These are phyloP conservation scores for Priocnemis perturbator DNA, from an alignment of 2,888 invertebrate genomes.

Conservation along the genomic window DNA sequence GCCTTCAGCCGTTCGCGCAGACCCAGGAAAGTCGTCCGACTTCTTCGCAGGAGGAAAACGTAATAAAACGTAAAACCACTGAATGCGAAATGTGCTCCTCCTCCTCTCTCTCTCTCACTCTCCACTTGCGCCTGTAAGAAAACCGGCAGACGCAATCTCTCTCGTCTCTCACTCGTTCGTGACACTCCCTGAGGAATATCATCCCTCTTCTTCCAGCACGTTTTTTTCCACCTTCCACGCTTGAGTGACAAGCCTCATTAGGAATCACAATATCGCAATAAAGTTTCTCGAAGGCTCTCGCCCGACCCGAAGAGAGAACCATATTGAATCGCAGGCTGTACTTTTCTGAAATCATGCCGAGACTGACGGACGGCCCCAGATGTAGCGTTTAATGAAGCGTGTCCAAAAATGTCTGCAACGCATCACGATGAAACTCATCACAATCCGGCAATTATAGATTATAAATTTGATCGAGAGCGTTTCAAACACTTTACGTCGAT, in stretches of 20 bases:
- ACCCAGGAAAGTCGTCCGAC: constrained; percentile 36
- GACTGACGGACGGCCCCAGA: too few species aligned
- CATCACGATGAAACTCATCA: neutral
- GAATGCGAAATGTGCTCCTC: constrained; percentile 53
- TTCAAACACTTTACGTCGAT: too few species aligned
- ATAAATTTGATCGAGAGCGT: too few species aligned
- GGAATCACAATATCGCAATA: constrained; percentile 52
- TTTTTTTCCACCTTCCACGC: neutral
- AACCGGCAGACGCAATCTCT: neutral
- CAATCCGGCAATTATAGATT: constrained; percentile 29
- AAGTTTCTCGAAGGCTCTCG: constrained; percentile 33
- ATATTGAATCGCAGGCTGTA: neutral
- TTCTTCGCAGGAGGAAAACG: constrained; percentile 29
- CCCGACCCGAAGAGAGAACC: neutral
- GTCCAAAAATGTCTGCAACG: too few species aligned
- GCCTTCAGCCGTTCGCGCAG: constrained; percentile 1
- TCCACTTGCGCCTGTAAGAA: constrained; percentile 7
- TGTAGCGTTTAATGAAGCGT: too few species aligned
- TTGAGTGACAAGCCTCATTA: constrained; percentile 50
- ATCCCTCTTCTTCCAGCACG: neutral
- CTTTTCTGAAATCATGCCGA: neutral
- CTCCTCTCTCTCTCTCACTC: constrained; percentile 27
- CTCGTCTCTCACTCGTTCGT: neutral
- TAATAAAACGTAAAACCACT: constrained; percentile 56
- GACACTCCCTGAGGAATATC: constrained; percentile 6